These are phyloP conservation scores for Tiaroga cobitis DNA, from an alignment of 2,797 vertebrate species.

Conservation along the genomic window DNA sequence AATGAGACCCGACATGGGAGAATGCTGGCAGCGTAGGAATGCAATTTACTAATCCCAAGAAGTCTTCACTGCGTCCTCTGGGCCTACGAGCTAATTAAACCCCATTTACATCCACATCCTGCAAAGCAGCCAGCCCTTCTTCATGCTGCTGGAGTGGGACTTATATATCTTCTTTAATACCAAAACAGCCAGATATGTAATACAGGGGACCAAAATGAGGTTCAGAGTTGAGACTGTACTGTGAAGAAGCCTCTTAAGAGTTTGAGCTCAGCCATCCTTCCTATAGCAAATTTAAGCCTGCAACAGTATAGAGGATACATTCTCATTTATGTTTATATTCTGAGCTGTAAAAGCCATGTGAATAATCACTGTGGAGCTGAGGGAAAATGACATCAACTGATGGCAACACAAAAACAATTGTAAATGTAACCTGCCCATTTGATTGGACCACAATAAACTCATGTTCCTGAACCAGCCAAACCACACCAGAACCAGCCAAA, in stretches of 20 bases:
- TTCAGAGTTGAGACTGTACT: constrained; percentile 3
- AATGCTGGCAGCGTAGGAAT: constrained; percentile 44
- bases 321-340: neutral
- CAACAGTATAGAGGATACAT: neutral
- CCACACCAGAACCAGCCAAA: neutral
- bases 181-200: constrained; percentile 12
- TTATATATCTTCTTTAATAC: constrained; percentile 47
- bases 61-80: constrained; percentile 43
- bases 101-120: constrained; percentile 32
- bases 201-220: neutral
- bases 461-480: neutral
- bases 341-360: neutral
- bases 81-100: constrained; percentile 57
- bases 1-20: constrained; percentile 52
- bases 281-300: neutral
- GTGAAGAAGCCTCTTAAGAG: constrained; percentile 7
- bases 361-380: neutral
- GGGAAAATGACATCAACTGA: neutral
- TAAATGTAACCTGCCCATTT: neutral
- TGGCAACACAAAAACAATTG: neutral
- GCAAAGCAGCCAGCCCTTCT: constrained; percentile 29
- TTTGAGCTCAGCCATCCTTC: neutral
- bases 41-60: constrained; percentile 55
- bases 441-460: neutral
- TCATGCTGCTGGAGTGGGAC: constrained; percentile 30